Base-by-base conservation (phyloP, 2,888 invertebrate genomes). In the Drosophila aldrichi region DNA sequence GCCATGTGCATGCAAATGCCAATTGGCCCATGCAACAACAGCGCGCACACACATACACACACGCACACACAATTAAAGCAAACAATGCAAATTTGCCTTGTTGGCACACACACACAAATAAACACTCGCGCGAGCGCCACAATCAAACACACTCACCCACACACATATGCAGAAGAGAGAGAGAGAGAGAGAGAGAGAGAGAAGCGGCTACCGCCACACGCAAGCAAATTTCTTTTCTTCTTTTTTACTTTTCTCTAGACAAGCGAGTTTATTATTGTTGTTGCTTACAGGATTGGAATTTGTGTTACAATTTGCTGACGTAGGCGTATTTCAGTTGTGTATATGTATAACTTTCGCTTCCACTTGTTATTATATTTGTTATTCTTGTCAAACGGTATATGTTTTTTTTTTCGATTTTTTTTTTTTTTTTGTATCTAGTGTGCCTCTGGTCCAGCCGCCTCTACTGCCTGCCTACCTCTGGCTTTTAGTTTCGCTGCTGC, bases 281-380 rank as follows among this genome's bases (percentile, higher is more conserved):
- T 56, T 55, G 73, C 87, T 84, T 83, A 84, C 84, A 86, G 84
- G 87, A 88, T 86, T 79, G 66, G 54, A 62, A 74, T 77, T 70
- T 60, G 60, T 70, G 75, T 32, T 66, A 75, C 70, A 61, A 66
- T 52, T 62, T 81, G 73, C 73, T 81, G 84, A 81, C 84, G 81
- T 83, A 70, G 78, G 65, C 78, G 78, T 75, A 51, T 58, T 77
- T 22, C 63, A 59, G 58, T 56, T 56, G 18, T 54, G n/a, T 63
- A 22, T 34, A 22, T 43, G 29, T 34, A 22, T 43, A 22, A 36
- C 5, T 55, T 51, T 29, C 22, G 25, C 41, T 44, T 51, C 22
- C 29, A 34, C 34, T 52, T 52, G 32, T 51, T 51, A 34, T 54
- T 51, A 20, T 54, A 18, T 22, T 40, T 62, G 43, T 51, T 60